phyloP scores from a whole-genome alignment of 2,888 invertebrate species.

The Acanthosepion pharaonis region DNA sequence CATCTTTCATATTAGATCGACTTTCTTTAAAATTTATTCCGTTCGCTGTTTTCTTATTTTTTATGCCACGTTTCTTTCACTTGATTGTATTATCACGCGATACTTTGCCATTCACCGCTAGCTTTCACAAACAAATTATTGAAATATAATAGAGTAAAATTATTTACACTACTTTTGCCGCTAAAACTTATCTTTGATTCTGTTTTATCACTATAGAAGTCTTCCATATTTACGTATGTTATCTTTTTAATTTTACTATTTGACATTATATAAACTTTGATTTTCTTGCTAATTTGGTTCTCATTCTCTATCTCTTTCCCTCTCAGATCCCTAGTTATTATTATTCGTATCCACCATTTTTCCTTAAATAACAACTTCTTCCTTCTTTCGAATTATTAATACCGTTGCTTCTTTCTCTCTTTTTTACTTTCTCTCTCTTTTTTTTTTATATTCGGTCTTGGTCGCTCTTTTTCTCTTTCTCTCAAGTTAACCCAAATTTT shows the following conservation, averaged over 20 bases:
- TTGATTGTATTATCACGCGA: background rate
- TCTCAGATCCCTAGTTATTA: background rate
- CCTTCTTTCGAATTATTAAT: background rate
- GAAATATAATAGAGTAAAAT: background rate
- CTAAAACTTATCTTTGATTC: background rate
- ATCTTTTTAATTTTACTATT: background rate
- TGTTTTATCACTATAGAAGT: too few species aligned
- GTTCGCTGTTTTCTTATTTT: background rate
- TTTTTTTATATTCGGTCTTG: too few species aligned
- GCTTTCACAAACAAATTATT: background rate
- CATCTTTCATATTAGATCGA: background rate
- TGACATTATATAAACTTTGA: background rate
- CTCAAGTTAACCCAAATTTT: conserved; percentile 33
- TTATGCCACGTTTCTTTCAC: background rate
- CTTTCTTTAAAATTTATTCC: background rate
- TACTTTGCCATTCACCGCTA: background rate
- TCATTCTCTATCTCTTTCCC: background rate
- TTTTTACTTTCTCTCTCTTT: background rate
- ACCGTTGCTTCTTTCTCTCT: background rate
- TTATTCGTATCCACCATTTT: background rate
- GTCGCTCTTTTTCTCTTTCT: background rate
- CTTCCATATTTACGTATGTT: background rate
- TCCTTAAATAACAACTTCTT: background rate
- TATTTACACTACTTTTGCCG: background rate
- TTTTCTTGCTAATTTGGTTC: background rate